phyloP scores from a whole-genome alignment of 2,797 vertebrate species.

The Crocodylus rhombifer region DNA sequence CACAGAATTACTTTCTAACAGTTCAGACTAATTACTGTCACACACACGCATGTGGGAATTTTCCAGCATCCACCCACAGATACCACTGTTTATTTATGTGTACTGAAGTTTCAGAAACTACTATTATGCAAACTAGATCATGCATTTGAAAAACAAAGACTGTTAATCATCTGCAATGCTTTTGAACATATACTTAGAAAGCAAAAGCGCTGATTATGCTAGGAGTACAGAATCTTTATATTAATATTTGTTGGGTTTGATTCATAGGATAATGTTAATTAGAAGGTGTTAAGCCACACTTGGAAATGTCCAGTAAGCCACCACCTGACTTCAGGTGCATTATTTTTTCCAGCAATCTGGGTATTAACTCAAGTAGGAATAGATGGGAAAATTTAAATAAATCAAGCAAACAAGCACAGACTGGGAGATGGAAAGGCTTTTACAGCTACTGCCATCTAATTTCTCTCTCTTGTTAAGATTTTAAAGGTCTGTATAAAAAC shows the following conservation, averaged over 20 bases:
- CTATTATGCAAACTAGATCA: not conserved
- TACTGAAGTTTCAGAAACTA: not conserved
- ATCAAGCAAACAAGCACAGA: not conserved
- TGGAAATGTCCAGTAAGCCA: slow-evolving; percentile 62
- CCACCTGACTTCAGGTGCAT: slow-evolving; percentile 57
- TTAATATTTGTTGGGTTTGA: not conserved
- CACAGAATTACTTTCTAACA: not conserved
- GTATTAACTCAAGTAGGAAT: not conserved
- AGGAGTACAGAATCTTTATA: not conserved
- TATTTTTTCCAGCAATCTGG: not conserved
- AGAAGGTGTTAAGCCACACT: slow-evolving; percentile 44
- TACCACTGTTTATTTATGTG: fast-evolving
- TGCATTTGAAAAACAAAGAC: not conserved
- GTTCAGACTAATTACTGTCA: not conserved
- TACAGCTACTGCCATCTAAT: not conserved
- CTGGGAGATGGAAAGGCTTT: not conserved
- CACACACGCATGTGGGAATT: not conserved
- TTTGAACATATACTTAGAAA: not conserved
- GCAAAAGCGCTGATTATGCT: not conserved
- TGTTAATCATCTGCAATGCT: not conserved
- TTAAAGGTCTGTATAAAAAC: not conserved
- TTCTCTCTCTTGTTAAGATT: not conserved
- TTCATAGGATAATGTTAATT: slow-evolving; percentile 47
- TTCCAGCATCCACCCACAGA: not conserved
- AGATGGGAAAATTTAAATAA: not conserved